Evolutionary conservation across 2,113 vertebrate genomes (phyloP), one percentile per base, ranked within the genome.

Genomic region (Ceratotherium simum): DNA sequence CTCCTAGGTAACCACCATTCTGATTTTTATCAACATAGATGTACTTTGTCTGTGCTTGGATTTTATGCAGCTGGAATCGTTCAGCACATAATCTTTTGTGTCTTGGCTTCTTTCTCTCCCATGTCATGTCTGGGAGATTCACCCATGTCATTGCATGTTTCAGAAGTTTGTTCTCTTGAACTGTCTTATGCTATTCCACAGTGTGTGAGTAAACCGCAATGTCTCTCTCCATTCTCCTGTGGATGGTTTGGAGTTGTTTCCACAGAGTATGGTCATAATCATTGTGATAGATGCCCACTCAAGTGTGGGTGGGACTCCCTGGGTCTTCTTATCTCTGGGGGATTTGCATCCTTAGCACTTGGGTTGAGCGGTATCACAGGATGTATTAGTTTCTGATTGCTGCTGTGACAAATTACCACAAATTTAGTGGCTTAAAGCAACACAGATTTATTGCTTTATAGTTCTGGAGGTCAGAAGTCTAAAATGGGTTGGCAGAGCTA

Each of bases 51-150:
- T 96, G 48, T 72, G 65, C 36, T 36, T 94, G 64, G 58, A 46
- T 58, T 65, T 56, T 58, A n/a, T 27, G 60, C 33, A 70, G 23
- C 69, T 14, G 13, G 51, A 69, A 51, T 54, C 31, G 70, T 85
- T 90, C 20, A 16, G n/a, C 48, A 14, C 23, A 9, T 85, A 46
- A 29, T 67, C 25, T 69, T 81, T 58, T 62, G 70, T 27, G 67
- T 79, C 54, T 89, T 84, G 54, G 62, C 31, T 85, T 75, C 67
- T 60, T 91, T 67, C 62, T 80, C 56, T 81, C 65, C 51, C 21
- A 1, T 48, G 46, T 62, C 51, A 27, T 17, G 1, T 54, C 78
- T 70, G 39, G 60, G 82, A 75, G 21, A 48, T 69, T 48, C 39
- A 46, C 13, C 8, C 62, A 10, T 69, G 75, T 67, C 39, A 51